Conservation (phyloP, 2,797 vertebrate genomes). For the Sphenopsis melanotis region DNA sequence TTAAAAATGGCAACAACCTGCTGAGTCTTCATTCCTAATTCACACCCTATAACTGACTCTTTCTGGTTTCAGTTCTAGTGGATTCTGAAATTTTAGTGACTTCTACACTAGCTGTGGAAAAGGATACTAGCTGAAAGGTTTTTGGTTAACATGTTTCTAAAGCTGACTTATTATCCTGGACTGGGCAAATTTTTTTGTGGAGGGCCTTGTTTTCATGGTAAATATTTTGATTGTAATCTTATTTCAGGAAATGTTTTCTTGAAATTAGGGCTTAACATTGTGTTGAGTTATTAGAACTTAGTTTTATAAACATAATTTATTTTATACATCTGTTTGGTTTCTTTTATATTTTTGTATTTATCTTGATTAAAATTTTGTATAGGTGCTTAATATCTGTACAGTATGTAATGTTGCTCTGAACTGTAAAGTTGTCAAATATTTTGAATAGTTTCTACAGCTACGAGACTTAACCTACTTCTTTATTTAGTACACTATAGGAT, state of each 20-base stretch:
- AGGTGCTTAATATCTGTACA: neutral
- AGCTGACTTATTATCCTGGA: neutral
- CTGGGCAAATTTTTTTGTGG: fast-evolving
- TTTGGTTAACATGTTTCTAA: neutral
- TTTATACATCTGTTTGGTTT: neutral
- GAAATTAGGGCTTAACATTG: neutral
- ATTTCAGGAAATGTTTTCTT: neutral
- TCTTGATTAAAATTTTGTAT: neutral
- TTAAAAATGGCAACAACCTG: neutral
- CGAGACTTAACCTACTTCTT: neutral
- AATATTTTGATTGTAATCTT: neutral
- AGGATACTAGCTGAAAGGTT: neutral
- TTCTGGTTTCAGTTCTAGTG: neutral
- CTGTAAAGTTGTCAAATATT: neutral
- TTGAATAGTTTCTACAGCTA: neutral
- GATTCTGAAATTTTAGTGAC: neutral
- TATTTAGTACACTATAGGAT: neutral
- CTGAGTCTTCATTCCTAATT: neutral
- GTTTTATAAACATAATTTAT: neutral
- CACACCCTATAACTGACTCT: neutral
- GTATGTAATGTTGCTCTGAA: neutral
- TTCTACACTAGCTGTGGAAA: neutral
- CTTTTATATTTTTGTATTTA: neutral
- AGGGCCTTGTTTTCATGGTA: neutral
- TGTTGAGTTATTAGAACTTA: neutral